Conservation (phyloP, 2,888 invertebrate species). For the Lordiphosa fenestrarum region DNA sequence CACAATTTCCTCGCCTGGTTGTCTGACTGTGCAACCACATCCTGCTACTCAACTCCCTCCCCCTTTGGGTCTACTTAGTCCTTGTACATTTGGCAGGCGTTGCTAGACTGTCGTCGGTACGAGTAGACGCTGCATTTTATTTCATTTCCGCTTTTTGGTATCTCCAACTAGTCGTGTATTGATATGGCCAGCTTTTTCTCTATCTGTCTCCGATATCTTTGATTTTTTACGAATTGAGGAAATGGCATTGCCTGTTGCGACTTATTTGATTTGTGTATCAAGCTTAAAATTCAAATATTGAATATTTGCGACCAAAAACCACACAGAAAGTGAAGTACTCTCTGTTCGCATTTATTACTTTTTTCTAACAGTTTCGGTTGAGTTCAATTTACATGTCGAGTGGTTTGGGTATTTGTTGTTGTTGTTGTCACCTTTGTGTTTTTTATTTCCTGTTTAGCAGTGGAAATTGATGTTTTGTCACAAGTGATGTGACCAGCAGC, state of each 20-base stretch:
- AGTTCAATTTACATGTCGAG: slow-evolving; percentile 17
- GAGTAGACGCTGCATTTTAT: slow-evolving; percentile 2
- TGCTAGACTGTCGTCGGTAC: slow-evolving; percentile 2
- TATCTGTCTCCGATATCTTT: neutral
- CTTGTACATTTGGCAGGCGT: slow-evolving; percentile 7
- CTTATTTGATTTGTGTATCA: slow-evolving; percentile 10
- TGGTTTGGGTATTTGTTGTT: neutral
- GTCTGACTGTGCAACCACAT: slow-evolving; percentile 10
- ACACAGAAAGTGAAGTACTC: neutral
- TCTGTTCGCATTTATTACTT: slow-evolving; percentile 1
- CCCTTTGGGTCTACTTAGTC: slow-evolving; percentile 4
- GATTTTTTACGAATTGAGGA: neutral
- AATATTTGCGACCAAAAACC: too few species aligned
- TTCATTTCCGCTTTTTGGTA: slow-evolving; percentile 11
- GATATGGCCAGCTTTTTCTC: slow-evolving; percentile 4
- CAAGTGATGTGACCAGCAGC: slow-evolving; percentile 4
- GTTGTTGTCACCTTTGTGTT: slow-evolving; percentile 2
- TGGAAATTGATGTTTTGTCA: slow-evolving; percentile 23
- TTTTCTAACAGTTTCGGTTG: neutral
- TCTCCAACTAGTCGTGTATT: slow-evolving; percentile 7
- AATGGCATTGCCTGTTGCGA: slow-evolving; percentile 10
- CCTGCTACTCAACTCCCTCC: neutral
- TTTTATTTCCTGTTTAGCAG: slow-evolving; percentile 7
- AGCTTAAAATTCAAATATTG: neutral
- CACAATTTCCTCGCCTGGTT: slow-evolving; percentile 10